Conservation (phyloP, 2,797 vertebrate species). For the Phoeniculus purpureus region DNA sequence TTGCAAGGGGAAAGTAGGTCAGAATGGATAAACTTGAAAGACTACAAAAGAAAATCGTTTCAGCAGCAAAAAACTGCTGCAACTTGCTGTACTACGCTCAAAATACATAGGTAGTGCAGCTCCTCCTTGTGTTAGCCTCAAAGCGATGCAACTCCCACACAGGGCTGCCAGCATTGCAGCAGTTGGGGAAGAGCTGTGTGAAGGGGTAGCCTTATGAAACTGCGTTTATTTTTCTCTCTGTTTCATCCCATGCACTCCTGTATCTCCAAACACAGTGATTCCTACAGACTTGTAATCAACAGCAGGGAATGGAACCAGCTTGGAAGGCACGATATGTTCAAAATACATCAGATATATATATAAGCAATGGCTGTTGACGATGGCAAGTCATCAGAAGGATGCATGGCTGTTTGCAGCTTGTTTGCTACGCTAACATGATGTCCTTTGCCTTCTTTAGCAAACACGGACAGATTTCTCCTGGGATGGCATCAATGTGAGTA, state of each 20-base stretch:
- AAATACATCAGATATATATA: neutral
- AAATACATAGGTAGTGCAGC: neutral
- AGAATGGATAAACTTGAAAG: neutral
- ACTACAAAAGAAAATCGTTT: neutral
- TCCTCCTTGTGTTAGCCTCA: conserved; percentile 52
- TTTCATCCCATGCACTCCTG: conserved; percentile 37
- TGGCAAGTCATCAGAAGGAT: neutral
- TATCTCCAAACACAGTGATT: fast-evolving
- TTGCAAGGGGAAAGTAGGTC: neutral
- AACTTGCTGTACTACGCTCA: neutral
- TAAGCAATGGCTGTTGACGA: neutral
- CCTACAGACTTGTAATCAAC: neutral
- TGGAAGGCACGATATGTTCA: neutral
- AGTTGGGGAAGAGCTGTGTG: neutral
- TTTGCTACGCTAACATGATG: neutral
- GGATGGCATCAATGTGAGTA: conserved; percentile 91
- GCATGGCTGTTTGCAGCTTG: neutral
- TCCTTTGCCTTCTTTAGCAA: conserved; percentile 85
- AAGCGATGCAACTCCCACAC: neutral
- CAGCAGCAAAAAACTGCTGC: neutral
- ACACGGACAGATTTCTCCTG: conserved; percentile 96
- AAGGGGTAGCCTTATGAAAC: neutral
- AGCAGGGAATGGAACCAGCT: neutral
- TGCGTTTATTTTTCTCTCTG: neutral
- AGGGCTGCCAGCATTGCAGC: neutral